Evolutionary conservation across 2,888 invertebrate genomes (phyloP).

Genomic region (Dryobotodes eremita): DNA sequence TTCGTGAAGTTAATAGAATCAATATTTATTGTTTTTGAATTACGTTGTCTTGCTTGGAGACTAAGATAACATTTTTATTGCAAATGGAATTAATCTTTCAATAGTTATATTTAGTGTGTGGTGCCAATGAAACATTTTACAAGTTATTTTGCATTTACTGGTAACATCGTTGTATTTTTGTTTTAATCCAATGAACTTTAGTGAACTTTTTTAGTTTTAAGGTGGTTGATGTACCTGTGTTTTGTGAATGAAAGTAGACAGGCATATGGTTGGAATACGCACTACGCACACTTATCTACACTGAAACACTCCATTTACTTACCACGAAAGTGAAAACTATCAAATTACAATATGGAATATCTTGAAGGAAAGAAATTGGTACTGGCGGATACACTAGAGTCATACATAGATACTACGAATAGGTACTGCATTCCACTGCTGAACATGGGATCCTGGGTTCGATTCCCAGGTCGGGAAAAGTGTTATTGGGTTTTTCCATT

Average conservation of each 20-base stretch:
- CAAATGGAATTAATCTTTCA: not conserved
- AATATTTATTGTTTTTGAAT: conserved; percentile 20
- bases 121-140: not conserved
- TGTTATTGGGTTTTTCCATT: not conserved
- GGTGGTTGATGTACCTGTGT: not conserved
- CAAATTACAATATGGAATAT: not conserved
- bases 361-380: too few relatives aligned
- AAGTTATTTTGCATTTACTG: not conserved
- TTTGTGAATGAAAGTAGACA: not conserved
- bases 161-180: not conserved
- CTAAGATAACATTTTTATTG: not conserved
- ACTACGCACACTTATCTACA: not conserved
- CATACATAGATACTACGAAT: too few relatives aligned
- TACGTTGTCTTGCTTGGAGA: not conserved
- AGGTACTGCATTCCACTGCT: not conserved
- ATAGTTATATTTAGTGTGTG: not conserved
- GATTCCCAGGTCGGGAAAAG: not conserved
- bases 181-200: not conserved
- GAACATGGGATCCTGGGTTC: not conserved
- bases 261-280: not conserved
- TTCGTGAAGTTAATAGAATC: conserved; percentile 30
- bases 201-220: not conserved
- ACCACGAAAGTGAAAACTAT: not conserved
- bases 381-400: too few relatives aligned
- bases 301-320: not conserved